Evolutionary conservation across 1,140 invertebrate species (phyloP), one percentile per base, ranked within the genome.

Genomic region (Asobara japonica): DNA sequence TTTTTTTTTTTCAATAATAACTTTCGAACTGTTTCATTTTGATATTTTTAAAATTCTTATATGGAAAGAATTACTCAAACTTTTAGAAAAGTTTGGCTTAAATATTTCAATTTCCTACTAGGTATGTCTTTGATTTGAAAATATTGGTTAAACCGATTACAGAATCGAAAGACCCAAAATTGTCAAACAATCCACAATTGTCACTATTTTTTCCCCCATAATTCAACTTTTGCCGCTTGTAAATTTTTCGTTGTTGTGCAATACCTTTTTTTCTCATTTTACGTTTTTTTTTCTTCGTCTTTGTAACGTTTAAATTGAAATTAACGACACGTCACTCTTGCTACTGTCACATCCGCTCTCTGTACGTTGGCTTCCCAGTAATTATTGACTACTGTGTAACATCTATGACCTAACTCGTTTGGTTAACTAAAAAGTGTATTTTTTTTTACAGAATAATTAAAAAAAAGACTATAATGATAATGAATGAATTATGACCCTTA

Each of bases 131-230:
- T n/a, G n/a, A n/a, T n/a, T n/a, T n/a, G n/a, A n/a, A n/a, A n/a
- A n/a, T n/a, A n/a, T n/a, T n/a, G n/a, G n/a, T n/a, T n/a, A n/a
- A n/a, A n/a, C n/a, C n/a, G n/a, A n/a, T n/a, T n/a, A 45, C n/a
- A 45, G 10, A 38, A 13, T 7, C 2, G 36, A 45, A 16, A 45
- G 41, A 45, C 5, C 1, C n/a, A 45, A 45, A 16, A 16, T 16
- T 45, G 41, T 45, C 41, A 45, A 16, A 45, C 41, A 45, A 45
- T 45, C 13, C n/a, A 16, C 41, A 16, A 45, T 45, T 45, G 41
- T 45, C 41, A n/a, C n/a, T 66, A 31, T 66, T 38, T 66, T 66
- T 66, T 66, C 31, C 22, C 20, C 65, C 33, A 11, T 41, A 41
- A 45, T 66, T 66, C 20, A 36, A 16, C 33, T 41, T 66, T 66